A percentile compares a stretch with the other conserved stretches of the same genome.
These are phyloP conservation scores for Parasteatoda tepidariorum DNA, from an alignment of 1,140 invertebrate genomes.

Conservation along the genomic window DNA sequence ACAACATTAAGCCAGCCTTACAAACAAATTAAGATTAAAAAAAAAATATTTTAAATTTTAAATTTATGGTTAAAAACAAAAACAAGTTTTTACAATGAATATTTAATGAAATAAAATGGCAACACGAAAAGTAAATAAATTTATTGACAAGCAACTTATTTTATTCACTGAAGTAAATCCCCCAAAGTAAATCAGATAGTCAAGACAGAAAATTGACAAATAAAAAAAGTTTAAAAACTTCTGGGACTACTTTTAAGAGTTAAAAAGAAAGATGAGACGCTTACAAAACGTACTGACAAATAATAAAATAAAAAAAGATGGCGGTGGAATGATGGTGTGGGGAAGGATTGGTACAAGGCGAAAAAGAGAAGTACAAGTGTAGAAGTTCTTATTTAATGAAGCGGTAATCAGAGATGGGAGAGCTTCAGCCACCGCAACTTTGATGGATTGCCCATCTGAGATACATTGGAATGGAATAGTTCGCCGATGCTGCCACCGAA, in stretches of 20 bases:
- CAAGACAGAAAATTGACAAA: neutral
- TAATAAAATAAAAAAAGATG: neutral
- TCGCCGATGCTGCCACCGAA: neutral
- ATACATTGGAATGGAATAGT: slow-evolving; percentile 42
- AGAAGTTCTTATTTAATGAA: slow-evolving; percentile 58
- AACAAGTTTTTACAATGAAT: too few relatives aligned
- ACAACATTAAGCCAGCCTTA: too few relatives aligned
- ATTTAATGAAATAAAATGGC: too few relatives aligned
- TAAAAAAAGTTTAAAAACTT: neutral
- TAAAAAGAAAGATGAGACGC: neutral
- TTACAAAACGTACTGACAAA: neutral
- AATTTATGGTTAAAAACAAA: too few relatives aligned
- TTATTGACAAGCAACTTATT: too few relatives aligned
- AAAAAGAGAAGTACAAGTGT: slow-evolving; percentile 43
- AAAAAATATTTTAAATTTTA: too few relatives aligned
- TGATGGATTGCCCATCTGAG: slow-evolving; percentile 55
- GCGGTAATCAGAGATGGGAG: slow-evolving; percentile 50
- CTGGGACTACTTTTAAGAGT: neutral
- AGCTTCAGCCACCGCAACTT: slow-evolving; percentile 8
- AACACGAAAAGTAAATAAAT: too few relatives aligned
- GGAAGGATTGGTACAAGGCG: too few relatives aligned
- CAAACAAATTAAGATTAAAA: too few relatives aligned
- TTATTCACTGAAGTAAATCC: too few relatives aligned
- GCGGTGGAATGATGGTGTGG: too few relatives aligned
- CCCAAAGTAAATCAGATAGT: too few relatives aligned